Evolutionary conservation across 2,113 vertebrate species (phyloP).

Genomic region (Egretta garzetta): DNA sequence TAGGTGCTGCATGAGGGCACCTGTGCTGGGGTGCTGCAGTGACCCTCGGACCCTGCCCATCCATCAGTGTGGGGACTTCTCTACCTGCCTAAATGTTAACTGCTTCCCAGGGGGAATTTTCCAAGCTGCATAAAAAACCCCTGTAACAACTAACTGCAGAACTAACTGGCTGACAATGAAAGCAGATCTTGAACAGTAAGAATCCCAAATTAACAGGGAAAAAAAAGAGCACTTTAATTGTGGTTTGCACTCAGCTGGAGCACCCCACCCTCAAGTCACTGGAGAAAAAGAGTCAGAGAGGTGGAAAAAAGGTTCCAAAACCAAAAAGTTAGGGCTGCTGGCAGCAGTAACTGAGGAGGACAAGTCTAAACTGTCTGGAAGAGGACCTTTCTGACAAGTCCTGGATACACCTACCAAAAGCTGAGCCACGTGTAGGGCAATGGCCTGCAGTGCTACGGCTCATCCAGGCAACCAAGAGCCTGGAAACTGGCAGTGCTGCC

Average conservation of each 20-base stretch:
- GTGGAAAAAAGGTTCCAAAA: not conserved
- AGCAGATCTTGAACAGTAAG: not conserved
- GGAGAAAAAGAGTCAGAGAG: not conserved
- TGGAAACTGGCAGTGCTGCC: not conserved
- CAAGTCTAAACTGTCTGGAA: not conserved
- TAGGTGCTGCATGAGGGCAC: not conserved
- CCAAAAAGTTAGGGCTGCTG: not conserved
- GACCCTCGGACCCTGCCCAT: not conserved
- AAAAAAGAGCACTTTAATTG: not conserved
- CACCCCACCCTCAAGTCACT: not conserved
- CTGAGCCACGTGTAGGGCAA: not conserved
- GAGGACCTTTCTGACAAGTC: not conserved
- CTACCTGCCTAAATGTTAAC: not conserved
- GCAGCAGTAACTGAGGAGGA: not conserved
- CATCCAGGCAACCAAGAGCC: not conserved
- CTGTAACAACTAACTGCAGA: not conserved
- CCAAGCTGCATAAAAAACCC: not conserved
- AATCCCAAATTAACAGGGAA: not conserved
- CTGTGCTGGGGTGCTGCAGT: not conserved
- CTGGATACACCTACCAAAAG: not conserved
- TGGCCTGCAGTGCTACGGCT: fast-evolving
- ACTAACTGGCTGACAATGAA: not conserved
- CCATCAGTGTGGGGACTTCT: not conserved
- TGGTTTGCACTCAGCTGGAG: not conserved
- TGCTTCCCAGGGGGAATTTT: not conserved